Evolutionary conservation across 2,797 vertebrate genomes (phyloP).

Genomic region (Trichosurus vulpecula): DNA sequence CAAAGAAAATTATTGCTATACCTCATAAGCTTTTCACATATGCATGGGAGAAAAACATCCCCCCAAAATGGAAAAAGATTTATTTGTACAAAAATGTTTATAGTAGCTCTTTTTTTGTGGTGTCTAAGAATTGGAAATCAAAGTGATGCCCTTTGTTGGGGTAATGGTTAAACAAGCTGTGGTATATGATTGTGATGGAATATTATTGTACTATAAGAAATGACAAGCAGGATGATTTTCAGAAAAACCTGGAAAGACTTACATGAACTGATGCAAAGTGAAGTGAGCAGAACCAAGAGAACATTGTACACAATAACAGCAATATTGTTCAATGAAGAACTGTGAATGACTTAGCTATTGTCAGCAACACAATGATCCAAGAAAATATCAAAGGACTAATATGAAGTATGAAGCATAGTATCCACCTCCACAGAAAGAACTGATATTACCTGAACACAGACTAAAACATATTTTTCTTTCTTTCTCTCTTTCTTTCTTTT

Average conservation of each 20-base stretch:
- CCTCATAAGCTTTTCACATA: background rate
- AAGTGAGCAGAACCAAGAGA: background rate
- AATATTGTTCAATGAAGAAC: background rate
- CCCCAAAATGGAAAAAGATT: background rate
- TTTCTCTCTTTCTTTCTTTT: background rate
- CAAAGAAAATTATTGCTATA: background rate
- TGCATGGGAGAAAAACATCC: background rate
- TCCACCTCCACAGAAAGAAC: background rate
- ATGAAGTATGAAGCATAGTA: background rate
- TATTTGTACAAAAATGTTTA: background rate
- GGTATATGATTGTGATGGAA: background rate
- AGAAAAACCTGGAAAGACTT: background rate
- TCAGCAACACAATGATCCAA: background rate
- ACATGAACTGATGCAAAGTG: background rate
- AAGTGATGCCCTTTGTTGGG: background rate
- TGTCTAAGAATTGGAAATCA: background rate
- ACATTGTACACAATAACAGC: background rate
- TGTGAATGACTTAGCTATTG: background rate
- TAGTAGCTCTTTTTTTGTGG: background rate
- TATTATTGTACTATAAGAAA: background rate
- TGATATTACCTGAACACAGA: background rate
- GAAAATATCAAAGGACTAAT: background rate
- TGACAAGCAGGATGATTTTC: background rate
- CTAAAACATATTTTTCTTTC: background rate
- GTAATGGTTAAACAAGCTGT: background rate